Evolutionary conservation across 2,797 vertebrate genomes (phyloP).

Genomic region (Toxotes lorentzi): DNA sequence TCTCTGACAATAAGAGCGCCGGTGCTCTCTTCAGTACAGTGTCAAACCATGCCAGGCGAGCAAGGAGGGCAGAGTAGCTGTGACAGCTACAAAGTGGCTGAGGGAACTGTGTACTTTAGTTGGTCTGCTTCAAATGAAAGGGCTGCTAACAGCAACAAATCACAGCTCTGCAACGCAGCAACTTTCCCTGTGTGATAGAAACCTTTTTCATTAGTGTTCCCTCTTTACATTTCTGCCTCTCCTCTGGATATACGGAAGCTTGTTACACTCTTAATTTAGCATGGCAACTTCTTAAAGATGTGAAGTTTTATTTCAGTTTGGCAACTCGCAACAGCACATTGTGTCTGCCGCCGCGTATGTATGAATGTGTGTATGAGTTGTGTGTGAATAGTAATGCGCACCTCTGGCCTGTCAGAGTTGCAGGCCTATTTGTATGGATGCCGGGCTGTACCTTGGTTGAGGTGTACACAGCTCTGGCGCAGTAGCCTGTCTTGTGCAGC

Average conservation of each 20-base stretch:
- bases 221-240: constrained; percentile 64
- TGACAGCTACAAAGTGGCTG: constrained; percentile 81
- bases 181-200: constrained; percentile 71
- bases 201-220: constrained; percentile 67
- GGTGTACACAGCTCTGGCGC: constrained; percentile 65
- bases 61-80: constrained; percentile 70
- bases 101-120: constrained; percentile 80
- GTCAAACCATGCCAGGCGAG: constrained; percentile 65
- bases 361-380: constrained; percentile 32
- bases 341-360: constrained; percentile 50
- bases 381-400: constrained; percentile 68
- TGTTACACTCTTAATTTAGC: constrained; percentile 64
- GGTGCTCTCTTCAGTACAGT: constrained; percentile 72
- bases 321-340: constrained; percentile 43
- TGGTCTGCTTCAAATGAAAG: constrained; percentile 74
- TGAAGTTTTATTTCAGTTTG: constrained; percentile 63
- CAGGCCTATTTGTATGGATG: constrained; percentile 75
- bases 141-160: constrained; percentile 75
- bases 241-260: constrained; percentile 46
- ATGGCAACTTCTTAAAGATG: constrained; percentile 29
- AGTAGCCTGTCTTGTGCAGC: constrained; percentile 78
- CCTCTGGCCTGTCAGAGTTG: constrained; percentile 69
- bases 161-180: constrained; percentile 71
- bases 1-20: constrained; percentile 63
- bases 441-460: constrained; percentile 65